Percentiles rank a stretch among this genome's conserved stretches.
phyloP scores from a whole-genome alignment of 2,797 vertebrate genomes.

The Lacerta agilis region DNA sequence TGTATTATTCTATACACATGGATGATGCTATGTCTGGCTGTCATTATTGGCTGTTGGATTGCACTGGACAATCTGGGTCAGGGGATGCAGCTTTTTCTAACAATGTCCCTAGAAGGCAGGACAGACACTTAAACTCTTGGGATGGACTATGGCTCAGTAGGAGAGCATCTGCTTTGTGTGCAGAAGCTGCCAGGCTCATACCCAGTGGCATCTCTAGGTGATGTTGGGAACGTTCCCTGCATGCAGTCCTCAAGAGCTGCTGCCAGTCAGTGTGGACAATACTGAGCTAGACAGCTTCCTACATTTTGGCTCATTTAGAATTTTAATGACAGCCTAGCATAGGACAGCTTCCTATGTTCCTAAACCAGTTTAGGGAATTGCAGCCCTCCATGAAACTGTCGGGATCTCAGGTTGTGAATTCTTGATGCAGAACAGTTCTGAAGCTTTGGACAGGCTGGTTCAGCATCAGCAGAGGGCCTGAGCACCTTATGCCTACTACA shows the following conservation, averaged over 20 bases:
- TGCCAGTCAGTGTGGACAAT: not conserved
- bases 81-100: not conserved
- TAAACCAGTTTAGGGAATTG: too few species aligned
- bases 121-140: not conserved
- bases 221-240: too few species aligned
- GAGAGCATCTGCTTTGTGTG: not conserved
- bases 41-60: not conserved
- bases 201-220: not conserved
- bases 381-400: not conserved
- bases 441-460: too few species aligned
- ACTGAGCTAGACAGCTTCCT: not conserved
- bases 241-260: not conserved
- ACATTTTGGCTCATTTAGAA: too few species aligned
- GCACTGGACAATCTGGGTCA: not conserved
- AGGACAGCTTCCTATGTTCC: too few species aligned
- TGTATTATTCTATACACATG: not conserved
- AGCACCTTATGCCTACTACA: too few species aligned
- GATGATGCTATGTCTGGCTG: conserved; percentile 23
- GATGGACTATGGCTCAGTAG: not conserved
- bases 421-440: too few species aligned
- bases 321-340: too few species aligned
- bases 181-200: not conserved
- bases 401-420: too few species aligned
- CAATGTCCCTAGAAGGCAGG: not conserved
- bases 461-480: too few species aligned